phyloP scores from a whole-genome alignment of 2,797 vertebrate species.

The Telmatherina bonti region DNA sequence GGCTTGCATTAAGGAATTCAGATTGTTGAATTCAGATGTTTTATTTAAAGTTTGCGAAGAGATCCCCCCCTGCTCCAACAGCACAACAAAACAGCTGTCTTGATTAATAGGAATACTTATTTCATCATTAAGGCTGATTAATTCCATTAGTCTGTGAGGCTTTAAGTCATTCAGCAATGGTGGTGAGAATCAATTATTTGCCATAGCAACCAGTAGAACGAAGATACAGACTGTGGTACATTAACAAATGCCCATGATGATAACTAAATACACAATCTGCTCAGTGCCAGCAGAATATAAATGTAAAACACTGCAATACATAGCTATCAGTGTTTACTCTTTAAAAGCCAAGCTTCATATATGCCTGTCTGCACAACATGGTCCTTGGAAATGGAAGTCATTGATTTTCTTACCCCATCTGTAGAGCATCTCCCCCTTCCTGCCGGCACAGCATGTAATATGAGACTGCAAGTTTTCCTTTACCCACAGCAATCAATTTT shows the following conservation, averaged over 20 bases:
- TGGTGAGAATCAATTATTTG: slow-evolving; percentile 76
- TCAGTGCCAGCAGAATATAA: slow-evolving; percentile 29
- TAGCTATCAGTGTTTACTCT: slow-evolving; percentile 25
- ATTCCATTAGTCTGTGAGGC: slow-evolving; percentile 81
- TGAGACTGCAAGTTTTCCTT: slow-evolving; percentile 73
- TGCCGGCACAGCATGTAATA: slow-evolving; percentile 74
- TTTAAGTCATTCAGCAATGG: slow-evolving; percentile 74
- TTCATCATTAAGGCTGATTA: slow-evolving; percentile 84
- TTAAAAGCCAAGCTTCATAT: slow-evolving; percentile 43
- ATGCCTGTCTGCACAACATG: slow-evolving; percentile 45
- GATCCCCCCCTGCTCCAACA: slow-evolving; percentile 40
- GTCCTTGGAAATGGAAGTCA: slow-evolving; percentile 59
- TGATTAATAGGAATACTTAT: slow-evolving; percentile 86
- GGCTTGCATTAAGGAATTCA: slow-evolving; percentile 34
- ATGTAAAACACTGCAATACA: slow-evolving; percentile 19
- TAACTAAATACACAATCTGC: slow-evolving; percentile 20
- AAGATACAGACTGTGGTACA: slow-evolving; percentile 37
- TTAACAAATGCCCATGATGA: slow-evolving; percentile 38
- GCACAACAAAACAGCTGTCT: slow-evolving; percentile 64
- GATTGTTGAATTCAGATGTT: slow-evolving; percentile 30
- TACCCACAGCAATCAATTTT: slow-evolving; percentile 75
- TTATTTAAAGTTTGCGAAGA: slow-evolving; percentile 37
- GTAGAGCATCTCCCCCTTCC: slow-evolving; percentile 58
- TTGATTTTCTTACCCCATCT: slow-evolving; percentile 73
- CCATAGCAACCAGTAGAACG: slow-evolving; percentile 70